phyloP scores from a whole-genome alignment of 2,797 vertebrate species.

The Tauraco hartlaubi region DNA sequence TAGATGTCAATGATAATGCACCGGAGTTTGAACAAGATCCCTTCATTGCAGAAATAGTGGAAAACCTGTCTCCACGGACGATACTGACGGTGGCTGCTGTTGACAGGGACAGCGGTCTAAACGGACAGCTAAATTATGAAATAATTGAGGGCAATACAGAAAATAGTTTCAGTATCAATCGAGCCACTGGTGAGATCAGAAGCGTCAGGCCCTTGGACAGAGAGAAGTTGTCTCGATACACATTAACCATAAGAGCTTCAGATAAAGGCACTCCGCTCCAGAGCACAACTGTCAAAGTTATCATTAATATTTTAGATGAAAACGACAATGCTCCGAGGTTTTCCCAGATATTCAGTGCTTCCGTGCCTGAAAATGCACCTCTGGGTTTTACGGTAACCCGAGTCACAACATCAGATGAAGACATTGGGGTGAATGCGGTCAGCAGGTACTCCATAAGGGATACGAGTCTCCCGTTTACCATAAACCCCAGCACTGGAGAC shows the following conservation, averaged over 20 bases:
- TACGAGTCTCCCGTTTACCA: conserved; percentile 90
- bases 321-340: conserved; percentile 97
- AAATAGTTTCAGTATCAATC: conserved; percentile 91
- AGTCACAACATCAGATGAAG: conserved; percentile 97
- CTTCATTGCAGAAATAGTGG: conserved; percentile 89
- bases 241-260: conserved; percentile 88
- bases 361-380: conserved; percentile 93
- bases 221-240: conserved; percentile 88
- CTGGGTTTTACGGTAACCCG: conserved; percentile 92
- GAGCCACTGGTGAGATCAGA: conserved; percentile 91
- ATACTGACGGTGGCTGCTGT: conserved; percentile 89
- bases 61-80: conserved; percentile 91
- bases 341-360: conserved; percentile 96
- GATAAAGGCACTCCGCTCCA: conserved; percentile 90
- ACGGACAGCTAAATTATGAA: conserved; percentile 92
- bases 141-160: conserved; percentile 91
- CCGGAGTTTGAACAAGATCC: conserved; percentile 92
- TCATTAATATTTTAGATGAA: conserved; percentile 92
- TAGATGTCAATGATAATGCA: conserved; percentile 95
- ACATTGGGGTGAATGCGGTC: conserved; percentile 89
- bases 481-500: conserved; percentile 92
- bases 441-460: conserved; percentile 93
- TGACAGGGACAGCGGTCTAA: conserved; percentile 91
- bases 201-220: conserved; percentile 90
- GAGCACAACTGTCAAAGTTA: conserved; percentile 86